These are phyloP conservation scores for Carduelis carduelis DNA, from an alignment of 2,797 vertebrate species.

Conservation along the genomic window DNA sequence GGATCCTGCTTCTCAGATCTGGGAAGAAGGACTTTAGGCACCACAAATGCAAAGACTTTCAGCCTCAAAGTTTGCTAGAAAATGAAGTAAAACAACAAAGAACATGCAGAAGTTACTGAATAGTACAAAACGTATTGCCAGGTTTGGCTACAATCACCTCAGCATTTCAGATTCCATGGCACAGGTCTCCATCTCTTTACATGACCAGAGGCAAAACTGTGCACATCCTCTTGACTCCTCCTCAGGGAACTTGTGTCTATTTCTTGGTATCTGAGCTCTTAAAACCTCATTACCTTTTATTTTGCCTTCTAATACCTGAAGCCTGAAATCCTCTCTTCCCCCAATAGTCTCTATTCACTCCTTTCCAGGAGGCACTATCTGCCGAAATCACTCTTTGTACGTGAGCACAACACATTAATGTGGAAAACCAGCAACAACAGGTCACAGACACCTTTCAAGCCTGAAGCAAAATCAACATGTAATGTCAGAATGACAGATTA, in stretches of 20 bases:
- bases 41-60: background rate
- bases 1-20: background rate
- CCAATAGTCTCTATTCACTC: background rate
- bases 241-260: background rate
- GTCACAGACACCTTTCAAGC: background rate
- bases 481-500: background rate
- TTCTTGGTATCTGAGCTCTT: background rate
- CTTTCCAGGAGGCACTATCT: background rate
- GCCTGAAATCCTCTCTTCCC: background rate
- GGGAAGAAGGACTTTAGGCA: background rate
- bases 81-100: background rate
- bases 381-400: background rate
- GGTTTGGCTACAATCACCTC: background rate
- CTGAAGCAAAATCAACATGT: background rate
- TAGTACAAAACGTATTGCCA: background rate
- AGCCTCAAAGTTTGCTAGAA: background rate
- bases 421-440: background rate
- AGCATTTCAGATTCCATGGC: background rate
- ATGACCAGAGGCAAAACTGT: background rate
- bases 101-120: background rate
- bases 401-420: fast-evolving
- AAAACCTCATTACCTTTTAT: background rate
- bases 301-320: background rate
- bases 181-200: background rate
- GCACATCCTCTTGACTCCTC: background rate